Evolutionary conservation across 2,113 vertebrate species (phyloP).

Genomic region (Elanus axillaris): DNA sequence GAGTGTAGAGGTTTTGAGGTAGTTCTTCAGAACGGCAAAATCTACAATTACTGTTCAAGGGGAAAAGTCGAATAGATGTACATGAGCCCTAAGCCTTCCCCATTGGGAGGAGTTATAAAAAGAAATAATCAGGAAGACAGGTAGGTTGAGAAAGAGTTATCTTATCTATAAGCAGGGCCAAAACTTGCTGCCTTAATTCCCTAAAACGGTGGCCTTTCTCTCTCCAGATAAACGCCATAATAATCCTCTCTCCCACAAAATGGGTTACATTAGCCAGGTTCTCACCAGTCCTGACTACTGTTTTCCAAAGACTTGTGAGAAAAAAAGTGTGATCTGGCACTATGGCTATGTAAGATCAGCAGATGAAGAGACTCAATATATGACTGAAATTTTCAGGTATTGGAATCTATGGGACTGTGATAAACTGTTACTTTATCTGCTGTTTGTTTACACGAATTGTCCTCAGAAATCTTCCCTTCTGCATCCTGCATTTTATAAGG

Average conservation of each 20-base stretch:
- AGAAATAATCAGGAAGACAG: neutral
- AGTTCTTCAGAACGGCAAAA: neutral
- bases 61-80: neutral
- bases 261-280: neutral
- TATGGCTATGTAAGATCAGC: neutral
- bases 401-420: neutral
- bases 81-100: neutral
- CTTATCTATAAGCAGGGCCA: neutral
- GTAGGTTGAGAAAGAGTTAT: neutral
- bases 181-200: neutral
- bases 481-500: neutral
- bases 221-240: neutral
- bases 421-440: neutral
- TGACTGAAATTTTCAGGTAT: neutral
- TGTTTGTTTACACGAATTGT: neutral
- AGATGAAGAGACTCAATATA: neutral
- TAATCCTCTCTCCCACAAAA: neutral
- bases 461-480: neutral
- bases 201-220: neutral
- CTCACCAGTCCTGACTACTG: neutral
- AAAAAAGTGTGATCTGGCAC: neutral
- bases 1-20: neutral
- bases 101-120: neutral
- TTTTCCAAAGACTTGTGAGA: neutral
- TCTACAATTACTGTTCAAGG: neutral